Evolutionary conservation across 2,888 invertebrate genomes (phyloP), one percentile per base, ranked within the genome.

Genomic region (Eupsilia transversa): DNA sequence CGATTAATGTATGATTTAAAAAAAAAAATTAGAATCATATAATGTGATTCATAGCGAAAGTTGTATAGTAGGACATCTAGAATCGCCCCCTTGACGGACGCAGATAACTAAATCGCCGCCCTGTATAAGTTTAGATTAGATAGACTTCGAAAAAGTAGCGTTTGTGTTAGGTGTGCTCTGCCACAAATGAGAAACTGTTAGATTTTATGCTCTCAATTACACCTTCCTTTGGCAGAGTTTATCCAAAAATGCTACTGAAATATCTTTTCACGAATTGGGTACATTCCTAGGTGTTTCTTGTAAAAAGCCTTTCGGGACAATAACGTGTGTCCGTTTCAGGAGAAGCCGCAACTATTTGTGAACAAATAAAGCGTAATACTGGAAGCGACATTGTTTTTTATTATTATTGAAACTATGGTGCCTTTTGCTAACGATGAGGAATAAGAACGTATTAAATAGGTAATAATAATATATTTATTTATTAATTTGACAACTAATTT

Each of bases 271-370:
- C 14, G 41, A 65, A 56, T 66, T 71, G 67, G 64, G 59, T 23
- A 67, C 69, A 68, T 82, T 70, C 72, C 27, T 54, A 30, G 35
- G 63, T 43, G 72, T 76, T 60, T 65, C 79, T 82, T 73, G 60
- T 70, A 68, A 82, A 79, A 76, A 60, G 52, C 41, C 59, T 60
- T 82, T 74, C 52, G 63, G 56, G 79, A 74, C 61, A 74, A 72
- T 63, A 73, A 52, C 68, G 38, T 66, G 30, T 74, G 82, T 68
- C 82, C 65, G 64, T 68, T 73, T 35, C 64, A 70, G 68, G 52
- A 67, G 30, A 46, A 33, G 56, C 69, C 77, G 12, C 77, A 67
- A 74, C 66, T 72, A 72, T 83, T 74, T 74, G 27, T 52, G 12
- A n/a, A 38, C 33, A 70, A 33, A 65, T 56, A 23, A 49, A 33